Evolutionary conservation across 2,113 vertebrate genomes (phyloP), one percentile per base, ranked within the genome.

Genomic region (Istiophorus platypterus): DNA sequence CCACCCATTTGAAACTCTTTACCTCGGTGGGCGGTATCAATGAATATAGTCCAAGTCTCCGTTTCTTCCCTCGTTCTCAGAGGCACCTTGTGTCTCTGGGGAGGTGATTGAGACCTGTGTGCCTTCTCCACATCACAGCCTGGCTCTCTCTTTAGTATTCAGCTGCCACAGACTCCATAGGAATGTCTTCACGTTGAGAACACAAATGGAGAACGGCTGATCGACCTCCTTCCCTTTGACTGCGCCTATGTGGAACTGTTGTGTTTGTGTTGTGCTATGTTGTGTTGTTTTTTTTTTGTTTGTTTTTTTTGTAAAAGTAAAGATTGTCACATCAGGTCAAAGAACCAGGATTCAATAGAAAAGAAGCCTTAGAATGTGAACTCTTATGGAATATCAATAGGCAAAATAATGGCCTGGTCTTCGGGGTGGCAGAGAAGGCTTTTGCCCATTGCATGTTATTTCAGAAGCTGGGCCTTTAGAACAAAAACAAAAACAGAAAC

Each of bases 1-100:
- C 91, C 79, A 69, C 86, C 90, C 87, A 93, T 95, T 95, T 94
- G 84, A 92, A 95, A 92, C 89, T 92, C 92, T 93, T 95, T 95
- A 95, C 89, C 92, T 88, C 67, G 51, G 92, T 91, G 88, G 92
- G 92, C 42, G 87, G 90, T 90, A 90, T 91, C 92, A 93, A 92
- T 94, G 93, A 94, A 94, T 92, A 91, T 92, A 93, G 92, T 89
- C 74, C 82, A 84, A 82, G 85, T 85, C 85, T 81, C 73, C 27
- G 61, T 76, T 90, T 86, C 92, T 91, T 81, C 54, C 68, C 81
- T 71, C 29, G 76, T 85, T 91, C 42, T 47, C 41, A 7, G 81
- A 91, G 83, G 86, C 78, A 80, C 82, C 84, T 84, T 69, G 80
- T 56, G 76, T 92, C 92, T 92, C 93, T 24, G 39, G 90, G 85